Evolutionary conservation across 1,140 invertebrate species (phyloP), one percentile per base, ranked within the genome.

Genomic region (Drosophila rhopaloa): DNA sequence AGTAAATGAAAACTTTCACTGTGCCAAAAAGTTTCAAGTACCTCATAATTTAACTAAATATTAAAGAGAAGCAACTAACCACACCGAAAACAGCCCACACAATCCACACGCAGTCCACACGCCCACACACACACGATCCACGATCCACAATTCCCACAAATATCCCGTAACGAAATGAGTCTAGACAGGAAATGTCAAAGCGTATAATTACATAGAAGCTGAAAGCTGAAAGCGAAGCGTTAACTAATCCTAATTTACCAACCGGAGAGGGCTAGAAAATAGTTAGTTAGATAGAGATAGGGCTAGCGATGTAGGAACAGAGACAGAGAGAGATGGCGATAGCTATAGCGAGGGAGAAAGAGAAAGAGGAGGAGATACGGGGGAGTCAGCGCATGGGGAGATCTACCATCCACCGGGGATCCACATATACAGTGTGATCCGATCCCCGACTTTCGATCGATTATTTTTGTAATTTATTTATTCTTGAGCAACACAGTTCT

Each of bases 11-110:
- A 91, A 91, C 91, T 91, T 92, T 91, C 91, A 92, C 91, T 91
- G 91, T 92, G 91, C 91, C 91, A 92, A 92, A 92, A 91, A 90
- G 83, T 90, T 91, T 91, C 77, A 91, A 91, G 91, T 92, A 92
- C 91, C 91, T 92, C 91, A 92, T 92, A 91, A 92, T 88, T 91
- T 91, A 80, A 89, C 76, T 77, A 91, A 88, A 90, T 82, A 76
- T 79, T 86, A 88, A 79, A 59, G 53, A 68, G 66, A 53, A 76
- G 63, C 66, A 65, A 60, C 43, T 57, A 73, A 77, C 67, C 29
- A 67, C 63, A 67, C 65, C 65, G 65, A 68, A 44, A 66, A 44
- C 19, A 59, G 44, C 56, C 56, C 56, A 59, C 56, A 59, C 13
- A 59, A 32, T 41, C 56, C 56, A 59, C 56, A 46, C 8, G 43